Percentiles rank a stretch among this genome's conserved stretches.
Conservation (phyloP, 2,888 invertebrate species). For the Unio delphinus region DNA sequence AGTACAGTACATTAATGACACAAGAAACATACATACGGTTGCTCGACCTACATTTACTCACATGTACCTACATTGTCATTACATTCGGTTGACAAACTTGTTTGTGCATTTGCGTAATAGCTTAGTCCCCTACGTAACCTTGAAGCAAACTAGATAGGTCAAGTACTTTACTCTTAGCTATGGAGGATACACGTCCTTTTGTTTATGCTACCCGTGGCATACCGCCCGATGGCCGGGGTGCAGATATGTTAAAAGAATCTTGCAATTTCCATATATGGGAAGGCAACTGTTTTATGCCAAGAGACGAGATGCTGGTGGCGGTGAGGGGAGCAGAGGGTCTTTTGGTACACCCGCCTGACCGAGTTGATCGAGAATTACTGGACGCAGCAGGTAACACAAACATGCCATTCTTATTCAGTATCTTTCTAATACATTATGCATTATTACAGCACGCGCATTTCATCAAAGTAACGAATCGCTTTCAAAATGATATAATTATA, state of each 20-base stretch:
- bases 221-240: conserved; percentile 7
- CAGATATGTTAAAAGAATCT: conserved; percentile 5
- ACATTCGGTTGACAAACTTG: no score
- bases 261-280: conserved; percentile 15
- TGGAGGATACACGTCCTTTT: conserved; percentile 7
- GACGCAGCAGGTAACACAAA: conserved; percentile 30
- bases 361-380: conserved; percentile 27
- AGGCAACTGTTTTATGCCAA: conserved; percentile 12
- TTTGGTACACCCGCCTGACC: conserved; percentile 21
- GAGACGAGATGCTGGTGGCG: conserved; percentile 18
- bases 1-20: no score
- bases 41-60: no score
- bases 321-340: conserved; percentile 4
- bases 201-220: conserved; percentile 17
- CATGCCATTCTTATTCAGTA: neutral
- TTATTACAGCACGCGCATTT: neutral
- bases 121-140: no score
- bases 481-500: no score
- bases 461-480: no score
- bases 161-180: no score
- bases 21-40: no score
- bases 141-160: no score
- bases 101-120: no score
- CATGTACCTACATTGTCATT: no score
- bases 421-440: neutral